phyloP scores from a whole-genome alignment of 2,888 invertebrate species.

The Sylvicola cinctus region DNA sequence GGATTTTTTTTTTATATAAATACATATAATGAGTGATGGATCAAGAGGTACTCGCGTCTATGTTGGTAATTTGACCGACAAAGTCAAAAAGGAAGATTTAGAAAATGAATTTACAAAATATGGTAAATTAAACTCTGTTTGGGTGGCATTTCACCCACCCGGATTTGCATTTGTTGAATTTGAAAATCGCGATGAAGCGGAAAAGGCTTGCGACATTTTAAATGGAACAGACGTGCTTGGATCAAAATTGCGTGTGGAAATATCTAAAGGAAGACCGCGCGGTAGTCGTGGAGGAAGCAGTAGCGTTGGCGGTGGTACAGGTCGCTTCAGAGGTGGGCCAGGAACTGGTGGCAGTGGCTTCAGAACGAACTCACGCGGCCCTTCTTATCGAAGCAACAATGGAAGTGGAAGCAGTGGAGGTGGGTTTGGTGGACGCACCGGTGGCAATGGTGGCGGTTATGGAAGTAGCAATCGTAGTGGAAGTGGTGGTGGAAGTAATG shows the following conservation, averaged over 20 bases:
- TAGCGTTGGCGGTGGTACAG: constrained; percentile 6
- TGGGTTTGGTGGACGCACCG: neutral
- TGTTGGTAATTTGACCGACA: constrained; percentile 74
- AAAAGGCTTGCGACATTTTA: constrained; percentile 71
- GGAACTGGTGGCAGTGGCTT: constrained; percentile 11
- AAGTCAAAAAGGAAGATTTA: constrained; percentile 79
- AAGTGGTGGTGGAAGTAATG: constrained; percentile 24
- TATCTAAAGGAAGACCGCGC: constrained; percentile 61
- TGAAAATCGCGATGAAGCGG: constrained; percentile 71
- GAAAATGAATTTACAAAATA: constrained; percentile 81
- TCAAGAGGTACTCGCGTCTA: constrained; percentile 55
- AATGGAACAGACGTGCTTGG: constrained; percentile 77
- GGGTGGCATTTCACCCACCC: constrained; percentile 83
- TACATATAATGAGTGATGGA: constrained; percentile 22
- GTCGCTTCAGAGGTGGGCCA: neutral
- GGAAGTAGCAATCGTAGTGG: constrained; percentile 18
- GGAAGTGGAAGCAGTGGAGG: neutral
- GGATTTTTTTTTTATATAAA: no score
- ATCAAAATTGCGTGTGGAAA: constrained; percentile 70
- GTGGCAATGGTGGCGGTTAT: constrained; percentile 7
- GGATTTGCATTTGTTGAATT: constrained; percentile 91
- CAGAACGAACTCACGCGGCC: constrained; percentile 24
- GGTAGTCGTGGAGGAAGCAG: constrained; percentile 35
- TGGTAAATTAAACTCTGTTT: constrained; percentile 78
- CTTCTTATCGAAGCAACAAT: constrained; percentile 6